A percentile compares a stretch with the other conserved stretches of the same genome.
Conservation (phyloP, 1,140 invertebrate genomes). For the Gonioctena quinquepunctata region DNA sequence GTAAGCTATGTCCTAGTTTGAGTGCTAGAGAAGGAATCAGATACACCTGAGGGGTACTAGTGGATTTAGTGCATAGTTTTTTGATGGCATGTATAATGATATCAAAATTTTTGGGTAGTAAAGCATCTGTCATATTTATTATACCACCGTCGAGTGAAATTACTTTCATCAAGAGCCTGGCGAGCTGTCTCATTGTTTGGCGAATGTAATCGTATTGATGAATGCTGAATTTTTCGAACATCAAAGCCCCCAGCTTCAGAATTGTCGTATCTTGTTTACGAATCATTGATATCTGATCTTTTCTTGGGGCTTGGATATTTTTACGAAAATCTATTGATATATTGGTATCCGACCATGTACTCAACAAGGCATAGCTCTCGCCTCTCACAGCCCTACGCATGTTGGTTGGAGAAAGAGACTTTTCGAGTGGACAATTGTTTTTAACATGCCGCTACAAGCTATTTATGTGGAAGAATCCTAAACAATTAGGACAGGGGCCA, state of each 20-base stretch:
- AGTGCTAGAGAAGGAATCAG: neutral
- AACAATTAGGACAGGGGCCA: conserved; percentile 12
- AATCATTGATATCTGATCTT: conserved; percentile 11
- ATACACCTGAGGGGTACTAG: neutral
- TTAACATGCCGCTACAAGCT: neutral
- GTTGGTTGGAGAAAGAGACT: neutral
- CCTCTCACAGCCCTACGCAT: neutral
- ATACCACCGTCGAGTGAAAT: neutral
- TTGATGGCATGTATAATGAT: neutral
- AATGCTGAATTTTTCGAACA: conserved; percentile 16
- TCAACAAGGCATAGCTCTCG: neutral
- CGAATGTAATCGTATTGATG: neutral
- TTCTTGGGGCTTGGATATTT: neutral
- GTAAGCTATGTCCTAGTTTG: neutral
- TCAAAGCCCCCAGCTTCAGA: conserved; percentile 11
- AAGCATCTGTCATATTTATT: neutral
- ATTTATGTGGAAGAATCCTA: neutral
- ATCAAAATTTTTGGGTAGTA: neutral
- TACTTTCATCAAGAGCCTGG: neutral
- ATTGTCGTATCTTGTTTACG: conserved; percentile 5
- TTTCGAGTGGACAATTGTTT: neutral
- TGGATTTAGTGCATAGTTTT: neutral
- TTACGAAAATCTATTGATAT: neutral
- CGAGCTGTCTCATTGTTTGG: neutral
- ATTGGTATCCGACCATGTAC: neutral